These are phyloP conservation scores for Acrossocheilus wenchowensis DNA, from an alignment of 2,797 vertebrate species.

Conservation along the genomic window DNA sequence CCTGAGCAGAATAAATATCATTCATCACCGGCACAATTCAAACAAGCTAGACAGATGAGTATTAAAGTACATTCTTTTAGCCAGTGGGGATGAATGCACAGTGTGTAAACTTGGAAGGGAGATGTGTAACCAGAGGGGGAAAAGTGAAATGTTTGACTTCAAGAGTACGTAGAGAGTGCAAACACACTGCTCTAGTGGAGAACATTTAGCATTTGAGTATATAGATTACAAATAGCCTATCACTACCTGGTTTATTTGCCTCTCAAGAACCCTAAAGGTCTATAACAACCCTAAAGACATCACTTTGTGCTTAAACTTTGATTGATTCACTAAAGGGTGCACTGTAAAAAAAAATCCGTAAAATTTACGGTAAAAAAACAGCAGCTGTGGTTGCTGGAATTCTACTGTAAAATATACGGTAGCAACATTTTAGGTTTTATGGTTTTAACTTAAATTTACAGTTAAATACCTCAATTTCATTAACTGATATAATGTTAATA, in stretches of 20 bases:
- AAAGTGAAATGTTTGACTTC: conserved; percentile 54
- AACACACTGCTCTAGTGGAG: conserved; percentile 37
- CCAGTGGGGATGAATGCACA: conserved; percentile 35
- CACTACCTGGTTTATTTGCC: conserved; percentile 5
- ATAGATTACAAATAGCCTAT: conserved; percentile 19
- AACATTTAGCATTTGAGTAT: conserved; percentile 11
- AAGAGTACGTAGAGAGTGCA: conserved; percentile 40
- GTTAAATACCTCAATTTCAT: too few relatives aligned
- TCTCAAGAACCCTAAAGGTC: not conserved
- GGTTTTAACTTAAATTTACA: too few relatives aligned
- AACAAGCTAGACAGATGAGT: conserved; percentile 62
- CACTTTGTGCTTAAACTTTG: not conserved
- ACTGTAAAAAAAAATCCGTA: too few relatives aligned
- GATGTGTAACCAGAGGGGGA: conserved; percentile 40
- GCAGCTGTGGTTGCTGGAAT: too few relatives aligned
- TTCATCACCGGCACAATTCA: conserved; percentile 62
- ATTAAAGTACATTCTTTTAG: conserved; percentile 60
- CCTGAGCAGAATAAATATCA: conserved; percentile 62
- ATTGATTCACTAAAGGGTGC: not conserved
- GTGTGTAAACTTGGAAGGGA: conserved; percentile 37
- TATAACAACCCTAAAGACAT: not conserved
- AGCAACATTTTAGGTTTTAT: too few relatives aligned
- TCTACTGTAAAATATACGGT: too few relatives aligned
- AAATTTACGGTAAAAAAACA: too few relatives aligned
- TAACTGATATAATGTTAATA: too few relatives aligned